phyloP scores from a whole-genome alignment of 2,797 vertebrate species.

The Falco naumanni region DNA sequence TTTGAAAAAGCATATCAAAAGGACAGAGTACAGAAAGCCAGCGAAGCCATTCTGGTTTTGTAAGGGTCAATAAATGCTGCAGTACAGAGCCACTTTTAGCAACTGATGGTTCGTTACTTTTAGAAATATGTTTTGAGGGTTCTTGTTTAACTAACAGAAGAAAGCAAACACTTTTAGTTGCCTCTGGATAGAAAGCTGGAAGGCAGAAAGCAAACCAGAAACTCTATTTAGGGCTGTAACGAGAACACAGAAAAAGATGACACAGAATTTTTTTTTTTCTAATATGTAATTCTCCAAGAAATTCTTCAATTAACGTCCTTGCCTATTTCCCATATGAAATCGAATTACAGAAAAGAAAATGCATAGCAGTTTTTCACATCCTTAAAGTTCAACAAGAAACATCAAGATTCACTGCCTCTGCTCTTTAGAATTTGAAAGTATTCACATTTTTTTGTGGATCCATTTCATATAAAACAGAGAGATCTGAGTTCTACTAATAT shows the following conservation, averaged over 20 bases:
- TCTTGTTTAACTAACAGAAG: neutral
- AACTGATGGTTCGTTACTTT: neutral
- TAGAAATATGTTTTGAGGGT: neutral
- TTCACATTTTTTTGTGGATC: neutral
- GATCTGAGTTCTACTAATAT: neutral
- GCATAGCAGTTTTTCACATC: neutral
- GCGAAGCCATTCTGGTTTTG: neutral
- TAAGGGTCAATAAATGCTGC: neutral
- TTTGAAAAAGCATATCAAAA: neutral
- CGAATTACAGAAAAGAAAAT: neutral
- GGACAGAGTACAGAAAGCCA: neutral
- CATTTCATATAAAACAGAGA: neutral
- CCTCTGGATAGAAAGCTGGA: neutral
- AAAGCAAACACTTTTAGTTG: neutral
- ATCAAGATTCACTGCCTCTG: neutral
- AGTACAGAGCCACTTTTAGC: neutral
- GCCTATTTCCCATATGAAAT: neutral
- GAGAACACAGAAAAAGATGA: neutral
- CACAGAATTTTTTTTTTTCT: neutral
- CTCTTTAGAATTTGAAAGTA: neutral
- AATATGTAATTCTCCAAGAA: neutral
- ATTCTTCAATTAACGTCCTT: neutral
- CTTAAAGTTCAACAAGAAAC: neutral
- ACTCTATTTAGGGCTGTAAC: neutral
- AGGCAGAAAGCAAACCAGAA: neutral